Base-by-base conservation (phyloP, 92 coral and sea anemone genomes). In the Palythoa grandis region DNA sequence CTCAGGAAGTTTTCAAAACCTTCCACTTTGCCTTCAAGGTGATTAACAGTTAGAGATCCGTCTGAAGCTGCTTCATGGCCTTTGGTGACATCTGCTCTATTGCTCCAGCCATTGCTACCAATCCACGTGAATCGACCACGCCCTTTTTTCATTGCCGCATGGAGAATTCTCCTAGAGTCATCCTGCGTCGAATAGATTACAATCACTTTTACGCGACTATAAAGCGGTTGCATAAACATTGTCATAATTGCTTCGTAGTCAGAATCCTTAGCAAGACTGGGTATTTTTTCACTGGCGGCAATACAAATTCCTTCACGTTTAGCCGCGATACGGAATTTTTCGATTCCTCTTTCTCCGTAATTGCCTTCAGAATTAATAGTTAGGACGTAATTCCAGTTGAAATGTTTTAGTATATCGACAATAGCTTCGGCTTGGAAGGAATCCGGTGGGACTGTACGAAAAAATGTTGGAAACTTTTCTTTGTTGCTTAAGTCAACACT, bases 81-180 rank as follows among this genome's bases (percentile, higher is more conserved):
- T 29, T 95, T 88, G 3, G 98, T 96, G 19, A 96, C 98, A 50
- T 94, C 92, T 12, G 87, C 82, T 87, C 99, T 79, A 40, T 92
- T 92, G 73, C 99, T 96, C 99, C 99, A 96, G 53, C 95, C 94
- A 84, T 95, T 95, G 75, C 99, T 96, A 5, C 96, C 99, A n/a
- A 96, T 92, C 91, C 94, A 93, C 3, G 88, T 86, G 82, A 96
- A 88, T 56, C 93, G 93, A 61, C 88, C 84, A 6, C 88, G 93
- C 53, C 91, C 92, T 20, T 68, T 76, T 22, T 79, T 84, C 68
- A 77, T 69, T 4, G 98, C 98, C 15, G 99, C 97, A 53, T 86
- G 72, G 5, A 97, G 91, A 74, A 97, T 88, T 8, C 95, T 85
- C 19, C 95, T 89, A 3, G 96, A 89, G 88, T 97, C 97, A 35